Conservation (phyloP, 2,797 vertebrate species). For the Hoplostethus mediterraneus region DNA sequence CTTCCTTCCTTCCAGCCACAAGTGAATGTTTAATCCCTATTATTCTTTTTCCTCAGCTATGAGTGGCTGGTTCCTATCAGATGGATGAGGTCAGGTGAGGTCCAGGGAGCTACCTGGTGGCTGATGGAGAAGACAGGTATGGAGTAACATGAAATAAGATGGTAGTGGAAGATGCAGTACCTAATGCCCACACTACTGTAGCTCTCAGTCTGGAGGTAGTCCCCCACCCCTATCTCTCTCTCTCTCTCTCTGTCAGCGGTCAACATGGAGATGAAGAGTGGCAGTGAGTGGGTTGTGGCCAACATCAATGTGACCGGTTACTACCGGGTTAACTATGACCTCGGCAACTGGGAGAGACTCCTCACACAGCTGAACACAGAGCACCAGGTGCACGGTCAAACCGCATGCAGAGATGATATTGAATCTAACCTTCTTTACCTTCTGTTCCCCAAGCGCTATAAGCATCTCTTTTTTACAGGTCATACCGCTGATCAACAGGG, state of each 20-base stretch:
- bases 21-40: background rate
- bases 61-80: constrained; percentile 87
- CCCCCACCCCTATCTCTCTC: background rate
- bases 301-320: constrained; percentile 90
- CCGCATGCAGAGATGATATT: background rate
- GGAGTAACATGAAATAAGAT: background rate
- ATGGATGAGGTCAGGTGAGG: constrained; percentile 32
- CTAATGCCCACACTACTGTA: too few species aligned
- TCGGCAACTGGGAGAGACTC: constrained; percentile 88
- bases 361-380: constrained; percentile 56
- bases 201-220: too few species aligned
- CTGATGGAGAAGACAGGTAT: constrained; percentile 73
- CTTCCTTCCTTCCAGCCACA: background rate
- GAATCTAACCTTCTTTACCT: background rate
- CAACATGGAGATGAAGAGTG: constrained; percentile 56
- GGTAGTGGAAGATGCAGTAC: background rate
- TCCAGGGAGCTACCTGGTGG: constrained; percentile 81
- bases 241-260: constrained; percentile 37
- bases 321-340: constrained; percentile 93
- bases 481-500: constrained; percentile 91
- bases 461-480: constrained; percentile 68
- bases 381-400: constrained; percentile 80
- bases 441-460: background rate
- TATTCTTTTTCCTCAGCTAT: constrained; percentile 80
- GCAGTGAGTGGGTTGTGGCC: constrained; percentile 85